These are phyloP conservation scores for Gymnogyps californianus DNA, from an alignment of 2,113 vertebrate genomes.

Conservation along the genomic window DNA sequence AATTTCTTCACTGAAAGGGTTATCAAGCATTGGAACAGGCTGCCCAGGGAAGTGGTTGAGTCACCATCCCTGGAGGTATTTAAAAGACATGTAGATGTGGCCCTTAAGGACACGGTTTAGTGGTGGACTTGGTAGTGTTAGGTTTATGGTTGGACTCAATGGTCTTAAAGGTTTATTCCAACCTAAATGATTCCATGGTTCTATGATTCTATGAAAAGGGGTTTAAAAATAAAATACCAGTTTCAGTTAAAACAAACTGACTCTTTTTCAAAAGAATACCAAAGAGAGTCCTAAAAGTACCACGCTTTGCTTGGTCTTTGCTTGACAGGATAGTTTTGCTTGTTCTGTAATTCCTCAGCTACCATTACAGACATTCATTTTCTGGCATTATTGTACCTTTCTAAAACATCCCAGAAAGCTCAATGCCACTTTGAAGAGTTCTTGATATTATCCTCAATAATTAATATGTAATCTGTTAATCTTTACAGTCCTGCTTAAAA, in stretches of 20 bases:
- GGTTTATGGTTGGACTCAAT: background rate
- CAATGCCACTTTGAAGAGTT: background rate
- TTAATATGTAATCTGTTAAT: background rate
- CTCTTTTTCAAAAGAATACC: background rate
- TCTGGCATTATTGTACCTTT: background rate
- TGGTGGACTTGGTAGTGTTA: background rate
- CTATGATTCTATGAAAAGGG: background rate
- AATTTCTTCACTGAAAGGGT: too few species aligned
- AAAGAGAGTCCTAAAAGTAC: background rate
- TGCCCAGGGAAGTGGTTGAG: background rate
- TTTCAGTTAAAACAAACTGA: background rate
- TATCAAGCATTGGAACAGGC: background rate
- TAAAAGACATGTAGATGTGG: background rate
- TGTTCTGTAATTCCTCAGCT: background rate
- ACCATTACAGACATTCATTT: background rate
- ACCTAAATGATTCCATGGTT: background rate
- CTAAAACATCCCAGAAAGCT: background rate
- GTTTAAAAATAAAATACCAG: background rate
- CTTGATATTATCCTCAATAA: background rate
- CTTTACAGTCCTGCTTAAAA: background rate
- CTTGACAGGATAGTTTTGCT: background rate
- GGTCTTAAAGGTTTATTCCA: background rate
- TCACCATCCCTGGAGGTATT: background rate
- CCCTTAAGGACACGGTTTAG: background rate
- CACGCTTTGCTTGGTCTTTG: background rate